Evolutionary conservation across 2,113 vertebrate species (phyloP).

Genomic region (Erpornis zantholeuca): DNA sequence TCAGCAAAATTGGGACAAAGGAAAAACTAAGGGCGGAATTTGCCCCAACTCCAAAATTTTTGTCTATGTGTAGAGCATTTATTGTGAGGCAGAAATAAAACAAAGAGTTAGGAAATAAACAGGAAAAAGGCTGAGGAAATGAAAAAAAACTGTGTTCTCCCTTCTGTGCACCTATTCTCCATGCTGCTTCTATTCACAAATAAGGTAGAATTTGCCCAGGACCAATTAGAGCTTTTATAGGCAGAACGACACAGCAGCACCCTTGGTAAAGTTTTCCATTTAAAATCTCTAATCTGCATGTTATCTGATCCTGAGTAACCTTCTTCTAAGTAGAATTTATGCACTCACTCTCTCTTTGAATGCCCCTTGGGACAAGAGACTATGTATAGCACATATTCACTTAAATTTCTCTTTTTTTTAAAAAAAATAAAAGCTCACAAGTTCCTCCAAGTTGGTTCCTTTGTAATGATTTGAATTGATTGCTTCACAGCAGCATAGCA

Average conservation of each 20-base stretch:
- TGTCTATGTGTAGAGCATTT: neutral
- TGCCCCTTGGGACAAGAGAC: neutral
- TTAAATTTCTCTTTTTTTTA: neutral
- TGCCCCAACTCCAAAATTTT: neutral
- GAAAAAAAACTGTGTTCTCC: neutral
- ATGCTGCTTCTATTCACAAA: neutral
- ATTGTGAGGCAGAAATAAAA: neutral
- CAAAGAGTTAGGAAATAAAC: neutral
- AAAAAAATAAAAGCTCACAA: neutral
- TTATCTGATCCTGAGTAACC: constrained; percentile 9
- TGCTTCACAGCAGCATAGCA: neutral
- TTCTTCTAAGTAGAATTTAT: neutral
- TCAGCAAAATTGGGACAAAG: neutral
- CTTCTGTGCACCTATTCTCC: neutral
- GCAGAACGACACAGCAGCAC: neutral
- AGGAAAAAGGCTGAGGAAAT: neutral
- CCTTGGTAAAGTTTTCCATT: neutral
- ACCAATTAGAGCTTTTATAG: neutral
- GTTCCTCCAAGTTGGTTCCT: neutral
- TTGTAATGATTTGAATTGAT: neutral
- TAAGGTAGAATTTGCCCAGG: neutral
- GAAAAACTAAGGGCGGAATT: neutral
- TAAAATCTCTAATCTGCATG: neutral
- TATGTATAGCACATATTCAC: neutral
- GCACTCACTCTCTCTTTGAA: neutral